Base-by-base conservation (phyloP, 2,888 invertebrate genomes). In the Dasypogon diadema region DNA sequence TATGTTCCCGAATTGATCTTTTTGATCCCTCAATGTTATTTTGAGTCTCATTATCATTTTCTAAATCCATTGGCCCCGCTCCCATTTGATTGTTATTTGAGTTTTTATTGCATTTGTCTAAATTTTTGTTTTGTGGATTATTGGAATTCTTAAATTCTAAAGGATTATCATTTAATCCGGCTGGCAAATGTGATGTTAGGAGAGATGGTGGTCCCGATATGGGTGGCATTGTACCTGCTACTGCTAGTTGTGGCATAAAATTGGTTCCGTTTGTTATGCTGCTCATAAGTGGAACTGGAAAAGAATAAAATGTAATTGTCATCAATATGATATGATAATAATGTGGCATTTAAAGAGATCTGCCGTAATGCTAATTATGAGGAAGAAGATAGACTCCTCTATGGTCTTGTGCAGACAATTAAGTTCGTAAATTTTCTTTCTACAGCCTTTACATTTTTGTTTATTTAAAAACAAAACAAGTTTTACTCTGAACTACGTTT, bases 141-240 rank as follows among this genome's bases (percentile, higher is more conserved):
- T 21, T 56, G 12, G 46, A 46, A 18, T 76, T 79, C 22, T 89
- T 90, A 82, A 91, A 91, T 80, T 91, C 90, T 58, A 91, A 82
- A 0, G 91, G 90, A 21, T 87, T 87, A 81, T 90, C 90, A 79
- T 89, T 90, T 82, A 89, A 87, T 1, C 88, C 88, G n/a, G 88
- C 77, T 22, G 77, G 34, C 8, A 72, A 26, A 68, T 77, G 77
- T 26, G 78, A 79, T 78, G 30, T 79, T 22, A 74, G 14, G 14
- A 77, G 34, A 22, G 72, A 75, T 48, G 76, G 12, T 56, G 68
- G 73, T 18, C 75, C 77, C n/a, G 77, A 48, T 30, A 58, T 26
- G 14, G 75, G 58, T 18, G 63, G 70, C 48, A 77, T 70, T 34
- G 79, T 74, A 10, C 76, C 75, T 3, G 81, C 83, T 46, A 74